Conservation (phyloP, 2,797 vertebrate genomes). For the Schizopygopsis malacanthus region DNA sequence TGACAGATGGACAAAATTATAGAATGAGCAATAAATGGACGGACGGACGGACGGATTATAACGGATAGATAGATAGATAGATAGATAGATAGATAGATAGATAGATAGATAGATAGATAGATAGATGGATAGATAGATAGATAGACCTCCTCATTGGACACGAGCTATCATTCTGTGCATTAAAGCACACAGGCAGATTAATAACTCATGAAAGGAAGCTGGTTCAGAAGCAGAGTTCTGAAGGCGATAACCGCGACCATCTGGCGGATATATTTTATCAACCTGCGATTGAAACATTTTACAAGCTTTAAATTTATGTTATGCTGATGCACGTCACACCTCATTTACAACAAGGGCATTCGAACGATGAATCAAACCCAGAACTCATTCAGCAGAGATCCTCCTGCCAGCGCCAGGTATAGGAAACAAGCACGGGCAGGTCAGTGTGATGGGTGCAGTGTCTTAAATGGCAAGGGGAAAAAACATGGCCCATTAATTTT, state of each 20-base stretch:
- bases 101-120: accelerated
- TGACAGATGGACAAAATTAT: neutral
- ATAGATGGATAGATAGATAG: neutral
- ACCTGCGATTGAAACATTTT: slow-evolving; percentile 41
- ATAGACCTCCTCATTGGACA: neutral
- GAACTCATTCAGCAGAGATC: slow-evolving; percentile 65
- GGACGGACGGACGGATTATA: neutral
- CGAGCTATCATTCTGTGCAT: neutral
- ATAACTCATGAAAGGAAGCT: slow-evolving; percentile 35
- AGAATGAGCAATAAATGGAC: neutral
- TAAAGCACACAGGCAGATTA: slow-evolving; percentile 25
- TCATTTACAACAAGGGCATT: slow-evolving; percentile 72
- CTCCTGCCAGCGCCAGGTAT: slow-evolving; percentile 48
- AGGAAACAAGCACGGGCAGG: slow-evolving; percentile 25
- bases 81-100: neutral
- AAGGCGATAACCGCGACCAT: slow-evolving; percentile 15
- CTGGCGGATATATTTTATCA: slow-evolving; percentile 34
- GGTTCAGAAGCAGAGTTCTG: slow-evolving; percentile 12
- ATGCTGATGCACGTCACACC: slow-evolving; percentile 65
- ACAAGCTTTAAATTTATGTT: slow-evolving; percentile 52
- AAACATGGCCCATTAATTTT: slow-evolving; percentile 76
- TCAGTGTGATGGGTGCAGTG: slow-evolving; percentile 34
- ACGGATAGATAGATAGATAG: neutral
- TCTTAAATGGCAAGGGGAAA: slow-evolving; percentile 60
- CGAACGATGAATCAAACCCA: slow-evolving; percentile 69